Percentiles rank a stretch among this genome's conserved stretches.
Conservation (phyloP, 2,113 vertebrate species). For the Hippocampus zosterae region DNA sequence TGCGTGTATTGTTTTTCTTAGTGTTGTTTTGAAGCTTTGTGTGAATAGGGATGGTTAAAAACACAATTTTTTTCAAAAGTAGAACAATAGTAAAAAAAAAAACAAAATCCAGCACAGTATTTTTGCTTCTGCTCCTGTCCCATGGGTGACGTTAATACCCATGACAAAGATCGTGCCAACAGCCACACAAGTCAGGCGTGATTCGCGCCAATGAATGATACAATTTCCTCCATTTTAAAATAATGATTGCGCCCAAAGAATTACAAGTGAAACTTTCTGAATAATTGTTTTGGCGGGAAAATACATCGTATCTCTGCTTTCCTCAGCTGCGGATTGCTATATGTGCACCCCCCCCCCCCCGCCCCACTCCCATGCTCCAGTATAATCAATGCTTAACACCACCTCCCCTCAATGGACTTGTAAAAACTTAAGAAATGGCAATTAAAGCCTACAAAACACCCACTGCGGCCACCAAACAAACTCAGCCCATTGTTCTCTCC, state of each 20-base stretch:
- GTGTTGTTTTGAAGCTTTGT: not conserved
- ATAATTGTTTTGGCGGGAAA: not conserved
- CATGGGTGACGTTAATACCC: not conserved
- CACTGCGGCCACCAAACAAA: slow-evolving; percentile 52
- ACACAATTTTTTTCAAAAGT: too few species aligned
- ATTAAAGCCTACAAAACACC: slow-evolving; percentile 55
- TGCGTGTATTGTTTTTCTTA: not conserved
- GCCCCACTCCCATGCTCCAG: slow-evolving; percentile 2
- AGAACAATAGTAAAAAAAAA: too few species aligned
- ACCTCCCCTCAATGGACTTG: slow-evolving; percentile 46
- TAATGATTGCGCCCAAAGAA: not conserved
- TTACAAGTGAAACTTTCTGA: not conserved
- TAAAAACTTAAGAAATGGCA: slow-evolving; percentile 59
- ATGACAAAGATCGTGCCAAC: not conserved
- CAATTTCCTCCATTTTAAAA: not conserved
- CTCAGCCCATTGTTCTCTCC: slow-evolving; percentile 33
- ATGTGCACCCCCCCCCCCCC: not conserved
- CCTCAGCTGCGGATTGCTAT: not conserved
- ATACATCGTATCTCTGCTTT: not conserved
- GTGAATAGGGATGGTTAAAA: too few species aligned
- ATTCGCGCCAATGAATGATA: not conserved
- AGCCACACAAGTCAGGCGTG: not conserved
- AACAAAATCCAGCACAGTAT: not conserved
- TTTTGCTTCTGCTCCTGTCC: not conserved
- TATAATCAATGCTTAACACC: slow-evolving; percentile 47